Conservation (phyloP, 1,140 invertebrate genomes). For the Campoletis sonorensis region DNA sequence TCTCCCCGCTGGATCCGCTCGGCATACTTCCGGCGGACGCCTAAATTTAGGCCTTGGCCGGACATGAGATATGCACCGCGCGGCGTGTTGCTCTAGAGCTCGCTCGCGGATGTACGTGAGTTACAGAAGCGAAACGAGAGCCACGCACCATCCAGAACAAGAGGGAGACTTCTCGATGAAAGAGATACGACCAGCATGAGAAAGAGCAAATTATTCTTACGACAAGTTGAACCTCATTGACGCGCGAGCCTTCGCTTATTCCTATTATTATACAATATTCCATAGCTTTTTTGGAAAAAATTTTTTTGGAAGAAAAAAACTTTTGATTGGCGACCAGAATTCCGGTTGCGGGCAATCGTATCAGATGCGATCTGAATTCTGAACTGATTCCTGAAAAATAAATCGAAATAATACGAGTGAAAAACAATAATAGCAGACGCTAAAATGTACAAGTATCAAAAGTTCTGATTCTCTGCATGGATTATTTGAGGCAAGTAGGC, state of each 20-base stretch:
- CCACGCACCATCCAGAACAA: constrained; percentile 43
- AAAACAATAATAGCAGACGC: neutral
- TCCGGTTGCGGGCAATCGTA: too few species aligned
- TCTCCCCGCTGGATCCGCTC: constrained; percentile 33
- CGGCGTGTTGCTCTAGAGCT: constrained; percentile 4
- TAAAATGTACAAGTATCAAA: too few species aligned
- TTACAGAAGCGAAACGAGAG: constrained; percentile 33
- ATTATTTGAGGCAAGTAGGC: neutral
- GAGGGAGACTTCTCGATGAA: constrained; percentile 34
- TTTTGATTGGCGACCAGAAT: too few species aligned
- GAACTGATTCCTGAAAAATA: too few species aligned
- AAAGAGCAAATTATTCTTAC: constrained; percentile 14
- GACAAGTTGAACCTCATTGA: neutral
- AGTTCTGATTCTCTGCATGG: neutral
- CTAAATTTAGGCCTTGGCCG: constrained; percentile 67
- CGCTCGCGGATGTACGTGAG: constrained; percentile 43
- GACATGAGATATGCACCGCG: constrained; percentile 48
- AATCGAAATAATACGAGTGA: too few species aligned
- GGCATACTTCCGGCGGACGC: constrained; percentile 60
- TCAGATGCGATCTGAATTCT: too few species aligned
- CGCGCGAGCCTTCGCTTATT: too few species aligned
- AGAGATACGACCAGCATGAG: constrained; percentile 22
- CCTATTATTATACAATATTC: neutral
- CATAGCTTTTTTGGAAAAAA: neutral
- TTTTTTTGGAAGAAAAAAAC: too few species aligned